Conservation (phyloP, 2,797 vertebrate genomes). For the Poeciliopsis gracilis region DNA sequence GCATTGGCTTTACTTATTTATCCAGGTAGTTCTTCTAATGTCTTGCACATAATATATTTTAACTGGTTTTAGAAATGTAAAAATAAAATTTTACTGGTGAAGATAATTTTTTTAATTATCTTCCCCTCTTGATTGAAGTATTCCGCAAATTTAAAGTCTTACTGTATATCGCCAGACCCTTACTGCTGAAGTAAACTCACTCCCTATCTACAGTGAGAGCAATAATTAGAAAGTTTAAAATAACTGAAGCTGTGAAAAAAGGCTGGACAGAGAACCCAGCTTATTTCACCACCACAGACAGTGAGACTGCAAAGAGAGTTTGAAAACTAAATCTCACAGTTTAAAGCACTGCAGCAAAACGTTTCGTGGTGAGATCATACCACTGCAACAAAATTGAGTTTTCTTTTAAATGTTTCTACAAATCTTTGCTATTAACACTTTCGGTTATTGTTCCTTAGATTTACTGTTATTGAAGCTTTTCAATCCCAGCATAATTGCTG, state of each 20-base stretch:
- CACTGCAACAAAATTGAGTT: background rate
- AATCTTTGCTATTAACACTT: background rate
- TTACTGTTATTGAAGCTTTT: background rate
- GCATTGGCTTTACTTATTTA: too few species aligned
- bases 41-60: too few species aligned
- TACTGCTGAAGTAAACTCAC: background rate
- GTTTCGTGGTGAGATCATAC: background rate
- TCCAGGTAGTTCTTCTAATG: too few species aligned
- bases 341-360: background rate
- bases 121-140: too few species aligned
- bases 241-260: background rate
- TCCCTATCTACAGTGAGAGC: background rate
- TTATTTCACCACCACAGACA: background rate
- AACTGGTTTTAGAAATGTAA: too few species aligned
- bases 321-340: background rate
- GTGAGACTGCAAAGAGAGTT: background rate
- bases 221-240: background rate
- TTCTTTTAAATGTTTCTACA: background rate
- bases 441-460: background rate
- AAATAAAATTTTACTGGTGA: too few species aligned
- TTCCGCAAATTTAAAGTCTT: too few species aligned
- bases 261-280: background rate
- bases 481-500: background rate
- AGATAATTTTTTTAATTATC: too few species aligned
- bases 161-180: background rate